Evolutionary conservation across 1,140 invertebrate species (phyloP).

Genomic region (Dendroctonus valens): DNA sequence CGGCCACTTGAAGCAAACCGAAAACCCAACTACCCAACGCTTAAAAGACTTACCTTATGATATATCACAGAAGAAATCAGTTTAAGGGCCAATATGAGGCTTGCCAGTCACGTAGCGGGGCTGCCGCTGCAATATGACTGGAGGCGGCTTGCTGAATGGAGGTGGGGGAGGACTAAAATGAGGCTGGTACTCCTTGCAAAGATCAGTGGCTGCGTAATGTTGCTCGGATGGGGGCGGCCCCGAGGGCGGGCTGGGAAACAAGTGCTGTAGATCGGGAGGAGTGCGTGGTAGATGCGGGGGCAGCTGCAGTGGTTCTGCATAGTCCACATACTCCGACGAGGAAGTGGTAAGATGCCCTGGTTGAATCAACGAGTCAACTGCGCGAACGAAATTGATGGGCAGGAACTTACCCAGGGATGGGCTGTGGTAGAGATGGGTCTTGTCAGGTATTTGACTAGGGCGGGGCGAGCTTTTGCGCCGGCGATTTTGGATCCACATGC

Average conservation of each 20-base stretch:
- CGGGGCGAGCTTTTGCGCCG: constrained; percentile 44
- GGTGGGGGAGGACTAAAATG: constrained; percentile 39
- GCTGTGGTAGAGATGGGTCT: constrained; percentile 46
- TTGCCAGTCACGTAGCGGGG: constrained; percentile 43
- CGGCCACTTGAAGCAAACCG: background rate
- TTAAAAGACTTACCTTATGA: constrained; percentile 12
- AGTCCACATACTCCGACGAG: constrained; percentile 45
- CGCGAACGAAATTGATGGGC: background rate
- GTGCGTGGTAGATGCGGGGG: constrained; percentile 35
- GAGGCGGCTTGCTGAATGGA: constrained; percentile 44
- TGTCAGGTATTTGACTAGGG: constrained; percentile 47
- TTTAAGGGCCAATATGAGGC: constrained; percentile 45
- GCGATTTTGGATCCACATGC: constrained; percentile 44
- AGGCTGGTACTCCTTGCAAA: constrained; percentile 43
- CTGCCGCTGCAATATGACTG: constrained; percentile 43
- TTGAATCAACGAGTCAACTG: too few species aligned
- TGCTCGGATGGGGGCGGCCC: constrained; percentile 44
- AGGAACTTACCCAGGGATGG: constrained; percentile 38
- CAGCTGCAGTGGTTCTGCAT: constrained; percentile 46
- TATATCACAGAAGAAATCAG: constrained; percentile 38
- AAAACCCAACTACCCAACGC: background rate
- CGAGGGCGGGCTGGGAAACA: constrained; percentile 46
- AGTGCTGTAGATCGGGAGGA: constrained; percentile 43
- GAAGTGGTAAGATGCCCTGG: constrained; percentile 30
- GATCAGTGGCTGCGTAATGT: constrained; percentile 49